Base-by-base conservation (phyloP, 1,140 invertebrate species). In the Dendrolimus punctatus region DNA sequence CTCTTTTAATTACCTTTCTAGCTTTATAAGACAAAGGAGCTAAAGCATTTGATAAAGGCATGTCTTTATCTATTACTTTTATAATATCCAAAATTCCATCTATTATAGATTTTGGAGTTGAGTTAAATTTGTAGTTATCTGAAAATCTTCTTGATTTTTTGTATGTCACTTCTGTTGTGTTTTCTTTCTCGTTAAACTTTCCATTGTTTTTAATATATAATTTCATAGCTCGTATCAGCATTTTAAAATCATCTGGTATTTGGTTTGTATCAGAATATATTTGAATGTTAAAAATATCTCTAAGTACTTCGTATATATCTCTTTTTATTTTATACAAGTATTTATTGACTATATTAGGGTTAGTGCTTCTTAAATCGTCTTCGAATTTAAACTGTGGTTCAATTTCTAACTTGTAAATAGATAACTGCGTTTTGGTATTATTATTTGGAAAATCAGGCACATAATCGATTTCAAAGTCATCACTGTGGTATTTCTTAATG, bases 251-350 rank as follows among this genome's bases (percentile, higher is more conserved):
- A 6, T 58, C 44, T 6, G 68, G 58, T 1, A 75, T 8, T 41
- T 62, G 6, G 8, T 57, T 41, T 7, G 39, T 36, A 36, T 47
- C 6, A 5, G 40, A 40, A 40, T 53, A 38, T 58, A 59, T 69
- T 61, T 70, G 60, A 41, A 78, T 66, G 6, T 8, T 37, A 36
- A 53, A 36, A 8, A 76, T 45, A 49, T 75, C 68, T 51, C 38
- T 58, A 39, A 76, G 54, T 5, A 73, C 75, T 57, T 67, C 64
- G 38, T 67, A 61, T 7, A 76, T 66, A 53, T 80, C 73, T 5
- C n/a, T 49, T 64, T 73, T 70, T 37, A 76, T 45, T 66, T 78
- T 78, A 41, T 49, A 39, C 36, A 68, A 7, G 41, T 66, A 68
- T 38, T 66, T 67, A 6, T 73, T 56, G 9, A 67, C 41, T 8